Evolutionary conservation across 1,140 invertebrate genomes (phyloP).

Genomic region (Drosophila paulistorum): DNA sequence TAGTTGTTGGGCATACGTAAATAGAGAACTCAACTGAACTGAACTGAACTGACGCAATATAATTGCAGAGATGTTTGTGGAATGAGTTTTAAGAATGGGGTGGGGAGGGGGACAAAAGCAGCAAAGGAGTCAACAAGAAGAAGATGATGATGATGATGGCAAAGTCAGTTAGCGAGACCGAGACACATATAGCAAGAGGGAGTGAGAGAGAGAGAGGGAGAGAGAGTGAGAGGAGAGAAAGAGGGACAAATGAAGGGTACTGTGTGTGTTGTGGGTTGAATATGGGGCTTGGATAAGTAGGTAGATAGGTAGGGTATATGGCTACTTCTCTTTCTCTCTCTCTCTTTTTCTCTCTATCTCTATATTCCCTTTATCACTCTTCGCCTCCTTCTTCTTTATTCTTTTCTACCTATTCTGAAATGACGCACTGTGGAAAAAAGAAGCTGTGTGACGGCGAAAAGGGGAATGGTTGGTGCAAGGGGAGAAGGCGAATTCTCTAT

Average conservation of each 20-base stretch:
- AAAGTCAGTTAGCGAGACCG: neutral
- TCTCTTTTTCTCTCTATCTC: too few relatives aligned
- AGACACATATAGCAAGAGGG: neutral
- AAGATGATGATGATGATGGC: neutral
- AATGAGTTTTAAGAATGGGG: neutral
- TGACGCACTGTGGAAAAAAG: slow-evolving; percentile 13
- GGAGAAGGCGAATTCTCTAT: neutral
- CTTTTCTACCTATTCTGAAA: slow-evolving; percentile 13
- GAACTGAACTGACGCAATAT: slow-evolving; percentile 12
- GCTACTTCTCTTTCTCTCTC: slow-evolving; percentile 4
- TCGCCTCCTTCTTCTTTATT: neutral
- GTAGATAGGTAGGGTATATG: slow-evolving; percentile 8
- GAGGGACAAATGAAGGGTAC: neutral
- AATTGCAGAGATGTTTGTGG: slow-evolving; percentile 11
- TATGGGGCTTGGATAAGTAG: slow-evolving; percentile 11
- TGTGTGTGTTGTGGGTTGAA: neutral
- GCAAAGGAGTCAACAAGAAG: neutral
- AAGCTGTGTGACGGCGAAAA: neutral
- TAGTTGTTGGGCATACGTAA: neutral
- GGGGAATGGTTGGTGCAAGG: neutral
- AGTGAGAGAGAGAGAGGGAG: neutral
- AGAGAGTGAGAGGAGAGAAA: neutral
- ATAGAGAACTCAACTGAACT: slow-evolving; percentile 11
- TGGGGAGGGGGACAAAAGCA: too few relatives aligned
- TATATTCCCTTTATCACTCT: neutral